These are phyloP conservation scores for Priocnemis perturbator DNA, from an alignment of 2,888 invertebrate genomes.

Conservation along the genomic window DNA sequence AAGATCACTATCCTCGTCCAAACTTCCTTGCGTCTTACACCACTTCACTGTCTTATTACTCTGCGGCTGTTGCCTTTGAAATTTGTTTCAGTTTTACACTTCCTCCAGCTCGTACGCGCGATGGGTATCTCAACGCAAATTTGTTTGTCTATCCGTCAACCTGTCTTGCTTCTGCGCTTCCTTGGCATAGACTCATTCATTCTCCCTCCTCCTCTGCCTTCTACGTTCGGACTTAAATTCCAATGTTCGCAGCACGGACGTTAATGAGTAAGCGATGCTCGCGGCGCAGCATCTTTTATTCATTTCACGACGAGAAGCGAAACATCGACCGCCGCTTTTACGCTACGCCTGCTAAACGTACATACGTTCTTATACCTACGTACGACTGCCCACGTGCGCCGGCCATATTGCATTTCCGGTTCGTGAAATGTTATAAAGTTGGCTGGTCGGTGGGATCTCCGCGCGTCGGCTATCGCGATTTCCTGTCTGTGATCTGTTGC, in stretches of 20 bases:
- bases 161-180: not conserved
- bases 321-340: constrained; percentile 56
- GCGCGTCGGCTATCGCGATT: constrained; percentile 56
- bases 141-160: not conserved
- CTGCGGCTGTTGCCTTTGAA: not conserved
- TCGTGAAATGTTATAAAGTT: constrained; percentile 60
- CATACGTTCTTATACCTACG: constrained; percentile 15
- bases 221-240: constrained; percentile 45
- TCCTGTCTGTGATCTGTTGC: constrained; percentile 64
- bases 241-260: constrained; percentile 31
- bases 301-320: constrained; percentile 60
- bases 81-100: not conserved
- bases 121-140: too few relatives aligned
- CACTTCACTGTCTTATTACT: not conserved
- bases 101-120: not conserved
- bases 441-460: constrained; percentile 44
- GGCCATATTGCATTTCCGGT: constrained; percentile 62
- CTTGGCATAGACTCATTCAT: not conserved
- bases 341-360: constrained; percentile 39
- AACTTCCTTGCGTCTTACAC: not conserved
- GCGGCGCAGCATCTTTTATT: constrained; percentile 64
- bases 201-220: constrained; percentile 19
- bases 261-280: constrained; percentile 57
- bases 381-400: constrained; percentile 51
- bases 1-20: not conserved